Conservation (phyloP, 2,113 vertebrate genomes). For the Melospiza melodia region DNA sequence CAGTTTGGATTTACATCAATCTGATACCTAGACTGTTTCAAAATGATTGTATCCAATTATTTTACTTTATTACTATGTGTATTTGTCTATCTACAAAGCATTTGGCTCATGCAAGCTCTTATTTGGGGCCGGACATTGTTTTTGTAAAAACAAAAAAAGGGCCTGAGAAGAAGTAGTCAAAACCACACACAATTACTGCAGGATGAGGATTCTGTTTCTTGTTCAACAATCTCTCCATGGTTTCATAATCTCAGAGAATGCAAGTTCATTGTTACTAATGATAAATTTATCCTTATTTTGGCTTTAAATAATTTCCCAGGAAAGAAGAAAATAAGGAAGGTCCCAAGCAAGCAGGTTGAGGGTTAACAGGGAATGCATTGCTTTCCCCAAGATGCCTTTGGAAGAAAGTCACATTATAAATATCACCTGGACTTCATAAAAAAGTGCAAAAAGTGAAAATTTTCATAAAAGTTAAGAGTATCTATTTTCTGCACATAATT, state of each 20-base stretch:
- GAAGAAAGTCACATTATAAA: constrained; percentile 4
- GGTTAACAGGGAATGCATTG: neutral
- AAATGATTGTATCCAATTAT: neutral
- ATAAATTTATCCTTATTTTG: neutral
- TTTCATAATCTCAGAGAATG: neutral
- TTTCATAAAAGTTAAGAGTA: neutral
- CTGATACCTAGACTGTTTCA: neutral
- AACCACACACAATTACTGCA: neutral
- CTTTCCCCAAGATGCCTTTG: neutral
- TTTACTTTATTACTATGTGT: neutral
- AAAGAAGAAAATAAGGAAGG: neutral
- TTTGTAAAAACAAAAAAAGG: neutral
- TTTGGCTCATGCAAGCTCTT: neutral
- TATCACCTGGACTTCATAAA: neutral
- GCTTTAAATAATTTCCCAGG: neutral
- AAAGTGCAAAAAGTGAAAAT: neutral
- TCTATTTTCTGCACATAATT: neutral
- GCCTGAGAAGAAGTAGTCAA: neutral
- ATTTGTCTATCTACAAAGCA: constrained; percentile 1
- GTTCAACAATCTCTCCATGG: neutral
- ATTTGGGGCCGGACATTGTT: neutral
- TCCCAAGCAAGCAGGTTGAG: neutral
- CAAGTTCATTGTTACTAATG: neutral
- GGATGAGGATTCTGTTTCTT: neutral
- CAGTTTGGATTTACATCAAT: neutral